Evolutionary conservation across 2,888 invertebrate genomes (phyloP).

Genomic region (Ichneumoninae sp.): DNA sequence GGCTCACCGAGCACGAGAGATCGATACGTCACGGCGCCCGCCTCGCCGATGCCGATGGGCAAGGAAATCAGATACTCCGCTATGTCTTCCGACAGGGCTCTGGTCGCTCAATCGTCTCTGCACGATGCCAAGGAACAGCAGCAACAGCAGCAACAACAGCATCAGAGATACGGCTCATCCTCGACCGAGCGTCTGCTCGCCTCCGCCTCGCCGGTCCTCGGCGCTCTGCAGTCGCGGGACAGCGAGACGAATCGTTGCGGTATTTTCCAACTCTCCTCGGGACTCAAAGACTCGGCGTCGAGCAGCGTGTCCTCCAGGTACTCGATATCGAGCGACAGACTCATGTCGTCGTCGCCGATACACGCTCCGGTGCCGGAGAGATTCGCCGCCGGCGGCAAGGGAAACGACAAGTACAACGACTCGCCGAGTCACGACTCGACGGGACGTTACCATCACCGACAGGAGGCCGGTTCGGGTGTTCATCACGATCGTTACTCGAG

Average conservation of each 20-base stretch:
- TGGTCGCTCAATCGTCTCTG: constrained; percentile 84
- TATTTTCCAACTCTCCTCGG: constrained; percentile 64
- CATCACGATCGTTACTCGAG: constrained; percentile 76
- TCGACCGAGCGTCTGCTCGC: constrained; percentile 78
- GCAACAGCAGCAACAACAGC: constrained; percentile 80
- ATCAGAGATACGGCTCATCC: constrained; percentile 73
- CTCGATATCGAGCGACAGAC: constrained; percentile 77
- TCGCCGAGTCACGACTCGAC: constrained; percentile 73
- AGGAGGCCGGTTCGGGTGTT: constrained; percentile 69
- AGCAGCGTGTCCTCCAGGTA: constrained; percentile 69
- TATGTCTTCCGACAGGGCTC: constrained; percentile 86
- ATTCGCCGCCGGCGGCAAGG: constrained; percentile 74
- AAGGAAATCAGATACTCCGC: constrained; percentile 65
- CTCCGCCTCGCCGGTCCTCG: constrained; percentile 82
- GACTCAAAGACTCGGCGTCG: constrained; percentile 72
- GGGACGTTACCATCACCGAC: constrained; percentile 71
- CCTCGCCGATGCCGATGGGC: constrained; percentile 77
- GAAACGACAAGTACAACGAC: constrained; percentile 73
- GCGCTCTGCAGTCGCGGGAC: constrained; percentile 71
- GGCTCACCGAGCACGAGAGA: constrained; percentile 78
- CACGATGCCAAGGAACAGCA: constrained; percentile 78
- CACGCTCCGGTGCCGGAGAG: constrained; percentile 81
- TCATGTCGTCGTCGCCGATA: constrained; percentile 81
- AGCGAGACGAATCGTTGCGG: constrained; percentile 65
- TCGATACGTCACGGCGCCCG: constrained; percentile 77